These are phyloP conservation scores for Suricata suricatta DNA, from an alignment of 2,113 vertebrate genomes.

Conservation along the genomic window DNA sequence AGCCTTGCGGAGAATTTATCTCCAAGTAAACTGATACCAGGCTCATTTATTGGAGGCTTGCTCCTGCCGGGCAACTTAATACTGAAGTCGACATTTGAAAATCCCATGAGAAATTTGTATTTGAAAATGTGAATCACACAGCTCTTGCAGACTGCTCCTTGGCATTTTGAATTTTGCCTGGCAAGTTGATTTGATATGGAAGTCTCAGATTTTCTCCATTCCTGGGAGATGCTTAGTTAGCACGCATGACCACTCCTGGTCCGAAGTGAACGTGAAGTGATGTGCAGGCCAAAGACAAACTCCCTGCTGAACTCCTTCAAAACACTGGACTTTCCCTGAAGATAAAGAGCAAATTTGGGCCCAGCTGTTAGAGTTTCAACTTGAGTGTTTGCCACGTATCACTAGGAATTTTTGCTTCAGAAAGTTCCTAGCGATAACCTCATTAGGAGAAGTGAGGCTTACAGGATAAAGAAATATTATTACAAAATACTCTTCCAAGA, in stretches of 20 bases:
- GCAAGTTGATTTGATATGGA: background rate
- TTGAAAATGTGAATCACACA: slow-evolving; percentile 53
- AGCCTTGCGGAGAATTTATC: slow-evolving; percentile 42
- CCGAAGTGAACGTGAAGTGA: background rate
- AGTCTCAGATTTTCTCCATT: background rate
- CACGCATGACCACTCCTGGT: background rate
- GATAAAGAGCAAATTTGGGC: background rate
- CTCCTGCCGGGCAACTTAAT: slow-evolving; percentile 51
- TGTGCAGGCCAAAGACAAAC: background rate
- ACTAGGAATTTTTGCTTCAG: slow-evolving; percentile 38
- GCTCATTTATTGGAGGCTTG: slow-evolving; percentile 12
- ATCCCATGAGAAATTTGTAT: slow-evolving; percentile 38
- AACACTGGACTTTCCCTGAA: background rate
- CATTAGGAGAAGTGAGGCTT: background rate
- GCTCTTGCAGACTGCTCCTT: background rate
- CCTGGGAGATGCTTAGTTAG: background rate
- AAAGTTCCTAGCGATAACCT: slow-evolving; percentile 44
- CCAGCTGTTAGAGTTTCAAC: background rate
- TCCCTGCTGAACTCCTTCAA: background rate
- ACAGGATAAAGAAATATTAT: background rate
- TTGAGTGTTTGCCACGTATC: slow-evolving; percentile 36
- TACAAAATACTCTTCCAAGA: slow-evolving; percentile 54
- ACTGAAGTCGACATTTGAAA: slow-evolving; percentile 38
- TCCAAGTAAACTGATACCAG: slow-evolving; percentile 54
- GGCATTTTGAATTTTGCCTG: slow-evolving; percentile 4